Base-by-base conservation (phyloP, 2,888 invertebrate genomes). In the Poecilobothrus nobilitatus region DNA sequence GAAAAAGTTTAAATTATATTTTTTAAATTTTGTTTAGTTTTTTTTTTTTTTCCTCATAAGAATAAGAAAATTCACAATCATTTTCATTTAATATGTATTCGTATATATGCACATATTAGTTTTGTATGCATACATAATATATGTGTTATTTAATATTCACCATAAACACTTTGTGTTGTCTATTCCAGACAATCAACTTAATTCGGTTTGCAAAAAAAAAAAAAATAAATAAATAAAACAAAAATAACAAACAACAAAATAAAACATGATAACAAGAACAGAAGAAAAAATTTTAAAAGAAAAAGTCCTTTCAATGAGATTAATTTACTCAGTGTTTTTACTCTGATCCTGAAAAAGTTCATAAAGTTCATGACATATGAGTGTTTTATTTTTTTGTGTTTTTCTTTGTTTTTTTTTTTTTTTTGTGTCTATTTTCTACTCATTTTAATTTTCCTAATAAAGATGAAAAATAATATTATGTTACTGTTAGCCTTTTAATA, bases 291-390 rank as follows among this genome's bases (percentile, higher is more conserved):
- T n/a, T 41, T 5, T 41, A 12, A 41, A 41, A 41, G 9, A 15
- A 9, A 41, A 53, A 18, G 18, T 53, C 53, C n/a, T 18, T 53
- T 53, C 53, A 53, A 15, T 18, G 12, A 53, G n/a, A 53, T 53
- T 53, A 53, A 53, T 53, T 53, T 53, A 53, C 53, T 53, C 53
- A 53, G 1, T 6, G 53, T 53, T 53, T 53, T 6, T 1, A 53
- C 53, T 53, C 18, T 53, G 18, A 53, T 53, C n/a, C 53, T 53
- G 53, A 53, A 53, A 53, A 53, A 53, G 53, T 53, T 53, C 53
- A 53, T 53, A 53, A 53, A 53, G 53, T 53, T 53, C 53, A 53
- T 53, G 18, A 53, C 18, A 53, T 53, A n/a, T 53, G 53, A 53
- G n/a, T 18, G 15, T 18, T 53, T 4, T 53, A 15, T 53, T 53